Evolutionary conservation across 1,140 invertebrate genomes (phyloP).

Genomic region (Drosophila prosaltans): DNA sequence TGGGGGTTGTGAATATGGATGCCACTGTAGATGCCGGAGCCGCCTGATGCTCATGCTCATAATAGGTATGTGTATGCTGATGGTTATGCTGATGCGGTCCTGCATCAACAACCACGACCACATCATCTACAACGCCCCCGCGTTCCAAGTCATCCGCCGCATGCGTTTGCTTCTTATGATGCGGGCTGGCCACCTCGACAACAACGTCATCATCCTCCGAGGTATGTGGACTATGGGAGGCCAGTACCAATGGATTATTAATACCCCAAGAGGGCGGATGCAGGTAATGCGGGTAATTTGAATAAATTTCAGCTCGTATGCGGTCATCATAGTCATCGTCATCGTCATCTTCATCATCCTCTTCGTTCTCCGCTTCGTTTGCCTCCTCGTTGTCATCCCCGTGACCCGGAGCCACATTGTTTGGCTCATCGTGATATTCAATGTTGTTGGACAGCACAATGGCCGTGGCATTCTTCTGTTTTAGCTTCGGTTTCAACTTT

Average conservation of each 20-base stretch:
- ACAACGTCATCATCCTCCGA: slow-evolving; percentile 76
- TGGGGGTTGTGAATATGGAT: slow-evolving; percentile 45
- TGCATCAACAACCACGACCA: slow-evolving; percentile 74
- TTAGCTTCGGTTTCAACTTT: slow-evolving; percentile 40
- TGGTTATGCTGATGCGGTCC: slow-evolving; percentile 52
- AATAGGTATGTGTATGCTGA: slow-evolving; percentile 61
- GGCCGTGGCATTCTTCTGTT: slow-evolving; percentile 54
- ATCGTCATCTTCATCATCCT: slow-evolving; percentile 60
- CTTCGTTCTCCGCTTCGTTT: slow-evolving; percentile 15
- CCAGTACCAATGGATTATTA: slow-evolving; percentile 78
- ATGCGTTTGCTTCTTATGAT: slow-evolving; percentile 26
- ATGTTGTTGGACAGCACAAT: slow-evolving; percentile 74
- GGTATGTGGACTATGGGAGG: slow-evolving; percentile 78
- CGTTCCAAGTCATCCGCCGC: slow-evolving; percentile 51
- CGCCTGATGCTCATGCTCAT: slow-evolving; percentile 51
- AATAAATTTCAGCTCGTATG: slow-evolving; percentile 82
- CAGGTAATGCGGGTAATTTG: slow-evolving; percentile 80
- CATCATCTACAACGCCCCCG: slow-evolving; percentile 54
- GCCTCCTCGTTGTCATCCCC: slow-evolving; percentile 23
- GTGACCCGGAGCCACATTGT: slow-evolving; percentile 25
- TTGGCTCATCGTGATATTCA: slow-evolving; percentile 67
- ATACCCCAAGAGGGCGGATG: slow-evolving; percentile 80
- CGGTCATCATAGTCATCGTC: slow-evolving; percentile 81
- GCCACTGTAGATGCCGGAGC: slow-evolving; percentile 6
- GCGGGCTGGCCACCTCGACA: slow-evolving; percentile 43